phyloP scores from a whole-genome alignment of 2,888 invertebrate genomes.

The Tortrix viridana region DNA sequence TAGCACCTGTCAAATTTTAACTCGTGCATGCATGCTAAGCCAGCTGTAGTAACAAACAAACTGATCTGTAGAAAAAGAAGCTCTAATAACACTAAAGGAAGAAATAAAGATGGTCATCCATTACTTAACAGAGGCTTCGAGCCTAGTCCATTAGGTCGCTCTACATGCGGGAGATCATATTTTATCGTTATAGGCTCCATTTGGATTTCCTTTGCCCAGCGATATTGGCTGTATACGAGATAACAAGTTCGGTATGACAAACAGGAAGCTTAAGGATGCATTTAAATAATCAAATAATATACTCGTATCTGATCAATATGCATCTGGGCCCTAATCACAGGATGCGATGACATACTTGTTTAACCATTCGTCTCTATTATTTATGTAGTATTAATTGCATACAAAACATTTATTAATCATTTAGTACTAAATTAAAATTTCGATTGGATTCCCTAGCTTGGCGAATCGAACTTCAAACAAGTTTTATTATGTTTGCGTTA shows the following conservation, averaged over 20 bases:
- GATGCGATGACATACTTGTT: too few species aligned
- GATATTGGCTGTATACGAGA: conserved; percentile 32
- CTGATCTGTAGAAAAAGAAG: neutral
- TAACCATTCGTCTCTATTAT: too few species aligned
- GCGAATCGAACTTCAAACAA: neutral
- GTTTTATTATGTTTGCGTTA: conserved; percentile 3
- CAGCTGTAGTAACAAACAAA: too few species aligned
- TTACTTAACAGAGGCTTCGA: conserved; percentile 52
- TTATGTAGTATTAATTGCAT: too few species aligned
- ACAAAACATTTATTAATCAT: too few species aligned
- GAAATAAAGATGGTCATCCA: conserved; percentile 38
- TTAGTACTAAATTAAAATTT: too few species aligned
- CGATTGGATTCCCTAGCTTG: too few species aligned
- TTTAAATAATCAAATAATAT: neutral
- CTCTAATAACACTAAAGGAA: conserved; percentile 15
- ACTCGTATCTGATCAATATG: neutral
- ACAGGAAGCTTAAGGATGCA: conserved; percentile 16
- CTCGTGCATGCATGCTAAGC: too few species aligned
- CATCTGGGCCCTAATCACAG: too few species aligned
- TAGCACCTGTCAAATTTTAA: too few species aligned
- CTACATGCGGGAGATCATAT: conserved; percentile 55
- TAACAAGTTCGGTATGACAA: conserved; percentile 31
- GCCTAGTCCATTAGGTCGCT: conserved; percentile 55
- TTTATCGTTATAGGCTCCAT: conserved; percentile 61
- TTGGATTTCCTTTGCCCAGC: conserved; percentile 50